Conservation (phyloP, 2,888 invertebrate species). For the Synergus gifuensis region DNA sequence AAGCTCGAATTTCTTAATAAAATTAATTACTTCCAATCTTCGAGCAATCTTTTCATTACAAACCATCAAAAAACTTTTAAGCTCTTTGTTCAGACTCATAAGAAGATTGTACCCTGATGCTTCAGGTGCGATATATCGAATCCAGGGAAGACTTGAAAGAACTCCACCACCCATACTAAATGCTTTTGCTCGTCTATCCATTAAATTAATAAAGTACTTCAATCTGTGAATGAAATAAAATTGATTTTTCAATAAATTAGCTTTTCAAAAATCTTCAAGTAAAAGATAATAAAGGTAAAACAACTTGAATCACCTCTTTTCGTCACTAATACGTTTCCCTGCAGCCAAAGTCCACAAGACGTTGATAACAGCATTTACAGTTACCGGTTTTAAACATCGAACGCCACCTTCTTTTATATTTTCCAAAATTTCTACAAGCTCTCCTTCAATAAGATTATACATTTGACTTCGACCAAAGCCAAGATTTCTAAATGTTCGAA, state of each 20-base stretch:
- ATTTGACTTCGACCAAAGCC: slow-evolving; percentile 81
- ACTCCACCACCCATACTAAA: slow-evolving; percentile 81
- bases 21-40: neutral
- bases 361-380: slow-evolving; percentile 82
- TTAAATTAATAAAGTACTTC: slow-evolving; percentile 63
- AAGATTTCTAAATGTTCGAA: slow-evolving; percentile 79
- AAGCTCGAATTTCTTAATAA: slow-evolving; percentile 30
- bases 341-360: slow-evolving; percentile 83
- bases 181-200: slow-evolving; percentile 67
- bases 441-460: slow-evolving; percentile 80
- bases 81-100: slow-evolving; percentile 79
- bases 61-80: slow-evolving; percentile 80
- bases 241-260: neutral
- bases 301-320: slow-evolving; percentile 55
- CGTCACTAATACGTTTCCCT: slow-evolving; percentile 70
- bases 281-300: neutral
- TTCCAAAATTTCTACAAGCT: slow-evolving; percentile 78
- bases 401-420: slow-evolving; percentile 67
- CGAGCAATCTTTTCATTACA: slow-evolving; percentile 46
- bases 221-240: slow-evolving; percentile 57
- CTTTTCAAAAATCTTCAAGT: neutral
- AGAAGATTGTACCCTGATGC: slow-evolving; percentile 82
- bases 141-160: slow-evolving; percentile 82
- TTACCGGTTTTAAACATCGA: slow-evolving; percentile 65
- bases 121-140: slow-evolving; percentile 82